phyloP scores from a whole-genome alignment of 2,888 invertebrate species.

The Aphidius colemani region DNA sequence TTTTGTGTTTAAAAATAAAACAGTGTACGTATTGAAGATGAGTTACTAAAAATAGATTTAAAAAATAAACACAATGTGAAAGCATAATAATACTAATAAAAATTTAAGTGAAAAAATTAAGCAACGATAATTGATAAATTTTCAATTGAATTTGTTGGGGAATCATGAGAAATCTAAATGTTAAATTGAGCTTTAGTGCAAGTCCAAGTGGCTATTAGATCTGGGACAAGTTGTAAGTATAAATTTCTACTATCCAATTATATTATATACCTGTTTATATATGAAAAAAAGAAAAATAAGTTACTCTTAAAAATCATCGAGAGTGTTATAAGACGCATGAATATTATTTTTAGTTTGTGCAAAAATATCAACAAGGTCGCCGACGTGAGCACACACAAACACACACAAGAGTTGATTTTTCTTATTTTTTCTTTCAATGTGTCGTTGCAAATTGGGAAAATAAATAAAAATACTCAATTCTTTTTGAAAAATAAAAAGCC shows the following conservation, averaged over 20 bases:
- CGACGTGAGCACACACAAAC: not conserved
- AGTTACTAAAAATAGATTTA: not conserved
- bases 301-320: slow-evolving; percentile 20
- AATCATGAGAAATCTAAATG: no score
- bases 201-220: slow-evolving; percentile 11
- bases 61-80: not conserved
- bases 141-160: no score
- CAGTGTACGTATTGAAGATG: not conserved
- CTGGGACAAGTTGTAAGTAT: slow-evolving; percentile 37
- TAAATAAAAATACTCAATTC: no score
- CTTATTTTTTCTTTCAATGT: not conserved
- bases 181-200: no score
- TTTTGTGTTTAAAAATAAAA: not conserved
- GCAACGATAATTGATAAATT: no score
- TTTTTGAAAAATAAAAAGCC: not conserved
- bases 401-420: not conserved
- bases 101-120: no score
- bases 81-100: not conserved
- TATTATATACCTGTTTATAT: not conserved
- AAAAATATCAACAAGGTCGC: slow-evolving; percentile 59
- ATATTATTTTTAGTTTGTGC: slow-evolving; percentile 56
- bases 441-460: not conserved
- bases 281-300: not conserved
- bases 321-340: slow-evolving; percentile 54
- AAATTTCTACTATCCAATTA: slow-evolving; percentile 3